Conservation (phyloP, 1,140 invertebrate genomes). For the Drosophila repleta region DNA sequence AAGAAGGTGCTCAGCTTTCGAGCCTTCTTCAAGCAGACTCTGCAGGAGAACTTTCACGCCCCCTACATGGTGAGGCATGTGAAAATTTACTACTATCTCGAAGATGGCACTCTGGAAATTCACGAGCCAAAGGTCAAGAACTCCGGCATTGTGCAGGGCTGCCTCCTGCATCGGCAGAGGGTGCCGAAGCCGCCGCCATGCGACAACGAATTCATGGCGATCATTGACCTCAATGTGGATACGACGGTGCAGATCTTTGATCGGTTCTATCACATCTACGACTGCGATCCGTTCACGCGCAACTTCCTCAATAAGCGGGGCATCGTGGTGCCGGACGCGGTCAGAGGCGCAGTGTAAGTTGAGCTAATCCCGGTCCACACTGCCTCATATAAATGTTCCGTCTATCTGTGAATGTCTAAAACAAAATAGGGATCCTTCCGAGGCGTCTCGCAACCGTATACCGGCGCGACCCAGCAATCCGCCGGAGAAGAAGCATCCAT, state of each 20-base stretch:
- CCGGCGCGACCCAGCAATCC: constrained; percentile 18
- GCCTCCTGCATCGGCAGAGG: constrained; percentile 71
- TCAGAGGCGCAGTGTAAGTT: constrained; percentile 60
- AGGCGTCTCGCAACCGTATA: constrained; percentile 76
- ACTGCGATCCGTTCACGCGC: constrained; percentile 94
- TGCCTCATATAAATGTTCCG: not conserved
- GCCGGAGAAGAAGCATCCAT: constrained; percentile 75
- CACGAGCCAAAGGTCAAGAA: constrained; percentile 89
- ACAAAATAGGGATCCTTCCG: constrained; percentile 84
- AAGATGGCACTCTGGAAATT: constrained; percentile 95
- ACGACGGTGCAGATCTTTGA: constrained; percentile 72
- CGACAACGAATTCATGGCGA: constrained; percentile 69
- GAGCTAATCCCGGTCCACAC: too few species aligned
- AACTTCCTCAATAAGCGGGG: constrained; percentile 93
- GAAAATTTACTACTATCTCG: constrained; percentile 94
- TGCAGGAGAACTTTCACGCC: constrained; percentile 89
- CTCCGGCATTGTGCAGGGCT: constrained; percentile 90
- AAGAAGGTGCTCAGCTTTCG: constrained; percentile 93
- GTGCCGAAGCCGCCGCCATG: constrained; percentile 70
- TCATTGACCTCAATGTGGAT: constrained; percentile 78
- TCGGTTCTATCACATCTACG: constrained; percentile 87
- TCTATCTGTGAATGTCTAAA: not conserved
- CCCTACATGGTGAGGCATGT: constrained; percentile 90
- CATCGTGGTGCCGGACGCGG: constrained; percentile 90
- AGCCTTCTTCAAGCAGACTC: constrained; percentile 93